Evolutionary conservation across 2,113 vertebrate species (phyloP), one percentile per base, ranked within the genome.

Genomic region (Panthera leo): DNA sequence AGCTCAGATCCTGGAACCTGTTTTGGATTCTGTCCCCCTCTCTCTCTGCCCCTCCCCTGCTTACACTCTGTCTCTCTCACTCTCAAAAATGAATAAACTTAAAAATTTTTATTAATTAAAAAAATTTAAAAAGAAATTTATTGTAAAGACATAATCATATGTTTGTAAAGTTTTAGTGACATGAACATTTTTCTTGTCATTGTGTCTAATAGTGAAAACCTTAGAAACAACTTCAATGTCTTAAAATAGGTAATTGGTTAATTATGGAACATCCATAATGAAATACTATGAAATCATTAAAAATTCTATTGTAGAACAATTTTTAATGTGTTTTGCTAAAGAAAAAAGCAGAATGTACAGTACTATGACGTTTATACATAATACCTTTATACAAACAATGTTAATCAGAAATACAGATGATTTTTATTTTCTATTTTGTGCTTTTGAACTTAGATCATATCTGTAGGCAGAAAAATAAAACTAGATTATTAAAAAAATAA

Each of bases 391-490:
- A 45, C 4, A 65, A 10, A 85, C 51, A 91, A 29, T 61, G 25
- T 61, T 94, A 93, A 71, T 91, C 29, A 70, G 76, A 92, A 89
- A 92, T 73, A 85, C 14, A 53, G 73, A 19, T 73, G 15, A n/a
- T n/a, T 87, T 94, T 78, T 82, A 92, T 91, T 92, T 79, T 89
- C 67, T 79, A 55, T 31, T 75, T 75, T 89, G 42, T 86, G 27
- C 39, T 96, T 90, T 96, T 89, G 67, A 86, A 67, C 29, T 31
- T 91, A 34, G 80, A 73, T 85, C 79, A 80, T 31, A 36, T 27
- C 42, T 85, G 3, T 29, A 73, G 36, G 42, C 29, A 89, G 48
- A 97, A 96, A 97, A 95, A 93, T n/a, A 85, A 94, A 92, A 65
- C 19, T 68, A 95, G 36, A 45, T 78, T 51, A 68, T 79, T 90